Base-by-base conservation (phyloP, 2,797 vertebrate genomes). In the Menidia menidia region DNA sequence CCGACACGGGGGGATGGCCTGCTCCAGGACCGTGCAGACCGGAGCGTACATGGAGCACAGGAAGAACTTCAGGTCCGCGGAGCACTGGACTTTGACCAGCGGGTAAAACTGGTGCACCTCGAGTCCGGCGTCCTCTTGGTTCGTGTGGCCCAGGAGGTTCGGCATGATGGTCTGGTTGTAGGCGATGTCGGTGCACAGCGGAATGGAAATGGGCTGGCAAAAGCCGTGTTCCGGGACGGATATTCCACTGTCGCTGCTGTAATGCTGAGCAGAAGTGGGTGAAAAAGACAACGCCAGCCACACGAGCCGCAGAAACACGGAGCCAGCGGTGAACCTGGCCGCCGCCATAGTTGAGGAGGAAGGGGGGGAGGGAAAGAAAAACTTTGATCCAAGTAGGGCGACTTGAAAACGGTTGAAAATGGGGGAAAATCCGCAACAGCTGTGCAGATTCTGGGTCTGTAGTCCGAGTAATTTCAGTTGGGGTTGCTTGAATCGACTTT, bases 21-120 rank as follows among this genome's bases (percentile, higher is more conserved):
- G 96, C 88, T 99, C 98, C 74, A 99, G 92, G 51, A 99, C 98
- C 0, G 98, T 99, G 89, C 98, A 99, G 2, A 99, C 98, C 0
- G 98, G 98, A 0, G 98, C 98, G 32, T 99, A 98, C 98, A 99
- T 99, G 77, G 98, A 99, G 87, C 98, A 99, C 1, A 99, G 91
- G 88, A 99, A 99, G 90, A 99, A 99, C 92, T 97, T 97, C 0
- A 98, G 92, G 64, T 98, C 97, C 0, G 95, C 87, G 0, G 96
- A 97, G 59, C 97, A 98, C 76, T 98, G 96, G 73, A 98, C 97
- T 85, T 98, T 98, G 0, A 98, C 97, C 65, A 98, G 93, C 0
- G 97, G 97, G 89, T 98, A 98, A 88, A 98, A 98, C 92, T 98
- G 97, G 87, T 98, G 97, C 71, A 98, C 97, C 76, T 98, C 97